These are phyloP conservation scores for Cosmorhoe ocellata DNA, from an alignment of 2,888 invertebrate species.

Conservation along the genomic window DNA sequence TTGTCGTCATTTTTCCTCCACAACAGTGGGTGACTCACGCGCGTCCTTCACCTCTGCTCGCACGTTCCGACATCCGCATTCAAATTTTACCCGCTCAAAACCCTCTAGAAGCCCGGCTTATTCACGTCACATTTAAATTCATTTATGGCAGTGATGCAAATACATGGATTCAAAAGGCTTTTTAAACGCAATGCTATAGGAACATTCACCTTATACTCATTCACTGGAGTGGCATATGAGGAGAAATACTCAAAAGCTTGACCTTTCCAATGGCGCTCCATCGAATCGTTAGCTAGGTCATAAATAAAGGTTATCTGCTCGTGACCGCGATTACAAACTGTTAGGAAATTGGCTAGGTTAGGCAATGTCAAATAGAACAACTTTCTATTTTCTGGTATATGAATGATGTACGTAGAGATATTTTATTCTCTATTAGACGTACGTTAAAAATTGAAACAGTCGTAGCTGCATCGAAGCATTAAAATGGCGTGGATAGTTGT, in stretches of 20 bases:
- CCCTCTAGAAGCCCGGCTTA: slow-evolving; percentile 38
- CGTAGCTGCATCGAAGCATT: slow-evolving; percentile 20
- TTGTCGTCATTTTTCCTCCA: slow-evolving; percentile 53
- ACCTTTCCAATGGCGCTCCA: slow-evolving; percentile 31
- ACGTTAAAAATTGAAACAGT: slow-evolving; percentile 22
- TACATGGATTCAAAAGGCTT: slow-evolving; percentile 37
- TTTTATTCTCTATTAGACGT: slow-evolving; percentile 7
- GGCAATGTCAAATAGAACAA: slow-evolving; percentile 35
- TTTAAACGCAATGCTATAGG: slow-evolving; percentile 32
- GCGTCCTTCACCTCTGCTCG: slow-evolving; percentile 70
- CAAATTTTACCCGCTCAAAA: slow-evolving; percentile 54
- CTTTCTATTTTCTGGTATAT: slow-evolving; percentile 32
- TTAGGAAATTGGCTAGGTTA: slow-evolving; percentile 29
- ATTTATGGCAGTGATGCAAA: slow-evolving; percentile 55
- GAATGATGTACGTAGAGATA: slow-evolving; percentile 19
- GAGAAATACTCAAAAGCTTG: slow-evolving; percentile 34
- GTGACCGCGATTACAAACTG: slow-evolving; percentile 29
- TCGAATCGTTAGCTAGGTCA: slow-evolving; percentile 28
- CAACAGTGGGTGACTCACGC: slow-evolving; percentile 63
- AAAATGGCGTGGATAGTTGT: slow-evolving; percentile 39
- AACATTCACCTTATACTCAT: no score
- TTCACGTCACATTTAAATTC: slow-evolving; percentile 56
- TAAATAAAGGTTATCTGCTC: slow-evolving; percentile 34
- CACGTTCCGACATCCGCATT: slow-evolving; percentile 66
- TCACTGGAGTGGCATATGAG: slow-evolving; percentile 25